A percentile compares a stretch with the other conserved stretches of the same genome.
Evolutionary conservation across 2,888 invertebrate species (phyloP).

Genomic region (Taenaris catops): DNA sequence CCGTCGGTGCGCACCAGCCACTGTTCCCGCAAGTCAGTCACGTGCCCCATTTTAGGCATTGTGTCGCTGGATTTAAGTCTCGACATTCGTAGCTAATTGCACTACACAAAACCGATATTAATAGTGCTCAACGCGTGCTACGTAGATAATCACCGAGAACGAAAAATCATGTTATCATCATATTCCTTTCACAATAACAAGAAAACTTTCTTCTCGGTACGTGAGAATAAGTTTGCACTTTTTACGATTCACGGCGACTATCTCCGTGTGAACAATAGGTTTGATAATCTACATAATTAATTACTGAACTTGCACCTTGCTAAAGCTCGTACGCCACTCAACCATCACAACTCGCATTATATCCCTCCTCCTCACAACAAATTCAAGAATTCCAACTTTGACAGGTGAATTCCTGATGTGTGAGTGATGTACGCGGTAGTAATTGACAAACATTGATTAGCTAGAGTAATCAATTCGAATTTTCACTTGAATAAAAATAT

Average conservation of each 20-base stretch:
- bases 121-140: constrained; percentile 4
- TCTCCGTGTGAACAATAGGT: constrained; percentile 57
- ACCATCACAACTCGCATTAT: constrained; percentile 23
- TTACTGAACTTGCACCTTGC: constrained; percentile 35
- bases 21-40: constrained; percentile 68
- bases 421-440: constrained; percentile 24
- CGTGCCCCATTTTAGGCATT: constrained; percentile 71
- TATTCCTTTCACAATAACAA: constrained; percentile 39
- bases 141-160: constrained; percentile 17
- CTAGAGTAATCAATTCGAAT: too few species aligned
- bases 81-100: constrained; percentile 40
- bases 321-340: constrained; percentile 31
- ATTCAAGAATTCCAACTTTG: constrained; percentile 27
- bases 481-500: too few species aligned
- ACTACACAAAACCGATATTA: background rate
- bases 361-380: constrained; percentile 43
- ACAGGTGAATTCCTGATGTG: constrained; percentile 35
- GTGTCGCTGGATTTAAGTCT: constrained; percentile 62
- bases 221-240: constrained; percentile 56
- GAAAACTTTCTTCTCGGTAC: constrained; percentile 61
- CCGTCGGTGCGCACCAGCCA: constrained; percentile 72
- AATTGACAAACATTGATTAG: too few species aligned
- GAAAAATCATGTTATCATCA: constrained; percentile 21
- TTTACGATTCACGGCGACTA: constrained; percentile 60
- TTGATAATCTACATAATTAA: constrained; percentile 64